Evolutionary conservation across 1,140 invertebrate species (phyloP).

Genomic region (Odontomachus brunneus): DNA sequence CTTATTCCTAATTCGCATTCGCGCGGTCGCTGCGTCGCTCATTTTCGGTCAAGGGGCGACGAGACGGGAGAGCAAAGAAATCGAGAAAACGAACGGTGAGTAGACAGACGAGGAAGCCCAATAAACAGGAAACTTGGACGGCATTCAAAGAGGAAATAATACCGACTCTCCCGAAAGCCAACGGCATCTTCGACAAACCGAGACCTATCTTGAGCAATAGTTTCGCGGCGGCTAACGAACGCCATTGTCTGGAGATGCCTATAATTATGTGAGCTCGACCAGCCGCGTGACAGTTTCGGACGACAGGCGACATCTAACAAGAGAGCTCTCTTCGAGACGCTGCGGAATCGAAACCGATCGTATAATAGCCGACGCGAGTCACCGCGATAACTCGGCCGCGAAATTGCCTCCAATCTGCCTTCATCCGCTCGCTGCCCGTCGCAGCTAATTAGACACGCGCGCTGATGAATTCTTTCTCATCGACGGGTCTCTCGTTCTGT

Average conservation of each 20-base stretch:
- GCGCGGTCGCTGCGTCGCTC: neutral
- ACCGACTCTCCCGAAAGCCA: constrained; percentile 65
- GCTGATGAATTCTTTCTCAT: neutral
- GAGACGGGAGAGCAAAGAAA: constrained; percentile 1
- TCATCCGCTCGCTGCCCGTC: neutral
- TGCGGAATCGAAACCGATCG: constrained; percentile 29
- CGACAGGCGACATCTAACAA: neutral
- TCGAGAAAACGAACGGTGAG: neutral
- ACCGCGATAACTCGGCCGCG: neutral
- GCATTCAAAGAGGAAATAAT: constrained; percentile 82
- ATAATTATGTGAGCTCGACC: constrained; percentile 80
- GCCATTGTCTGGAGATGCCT: constrained; percentile 79
- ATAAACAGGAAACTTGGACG: constrained; percentile 82
- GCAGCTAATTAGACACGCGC: constrained; percentile 26
- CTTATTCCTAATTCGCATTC: no score
- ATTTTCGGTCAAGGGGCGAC: neutral
- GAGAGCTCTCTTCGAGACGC: constrained; percentile 16
- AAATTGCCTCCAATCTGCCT: neutral
- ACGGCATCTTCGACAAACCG: constrained; percentile 14
- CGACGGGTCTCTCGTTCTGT: no score
- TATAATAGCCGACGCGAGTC: neutral
- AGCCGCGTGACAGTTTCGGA: constrained; percentile 57
- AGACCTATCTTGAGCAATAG: constrained; percentile 72
- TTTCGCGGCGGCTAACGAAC: constrained; percentile 78
- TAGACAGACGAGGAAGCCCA: constrained; percentile 60